phyloP scores from a whole-genome alignment of 1,140 invertebrate genomes.

The Cyclargus thomasi region DNA sequence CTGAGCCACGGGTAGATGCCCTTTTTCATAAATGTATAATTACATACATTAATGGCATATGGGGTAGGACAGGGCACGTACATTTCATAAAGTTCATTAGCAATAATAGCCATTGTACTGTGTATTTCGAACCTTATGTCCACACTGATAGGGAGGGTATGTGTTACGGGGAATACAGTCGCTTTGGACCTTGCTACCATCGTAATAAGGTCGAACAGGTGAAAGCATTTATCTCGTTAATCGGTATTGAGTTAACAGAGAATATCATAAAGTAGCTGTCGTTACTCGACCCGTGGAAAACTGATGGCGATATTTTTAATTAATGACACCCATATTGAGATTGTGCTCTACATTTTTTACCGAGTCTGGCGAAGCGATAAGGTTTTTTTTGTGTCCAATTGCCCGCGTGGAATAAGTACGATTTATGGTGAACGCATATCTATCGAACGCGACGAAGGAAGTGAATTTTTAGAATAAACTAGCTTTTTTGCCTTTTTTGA shows the following conservation, averaged over 20 bases:
- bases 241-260: conserved; percentile 1
- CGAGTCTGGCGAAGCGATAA: too few species aligned
- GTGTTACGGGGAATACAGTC: neutral
- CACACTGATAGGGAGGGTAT: neutral
- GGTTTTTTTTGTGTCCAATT: too few species aligned
- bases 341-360: neutral
- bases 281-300: neutral
- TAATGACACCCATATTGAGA: neutral
- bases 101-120: neutral
- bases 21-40: conserved; percentile 4
- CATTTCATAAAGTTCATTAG: neutral
- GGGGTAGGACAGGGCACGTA: neutral
- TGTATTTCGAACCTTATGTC: neutral
- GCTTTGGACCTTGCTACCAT: neutral
- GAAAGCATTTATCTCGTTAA: neutral
- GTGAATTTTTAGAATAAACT: too few species aligned
- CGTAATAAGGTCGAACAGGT: neutral
- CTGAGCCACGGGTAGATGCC: neutral
- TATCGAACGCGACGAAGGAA: too few species aligned
- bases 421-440: too few species aligned
- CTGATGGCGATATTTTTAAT: neutral
- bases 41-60: conserved; percentile 3
- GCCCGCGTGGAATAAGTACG: too few species aligned
- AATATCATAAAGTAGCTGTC: neutral
- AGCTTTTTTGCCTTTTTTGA: too few species aligned